phyloP scores from a whole-genome alignment of 2,113 vertebrate genomes.

The Passer domesticus region DNA sequence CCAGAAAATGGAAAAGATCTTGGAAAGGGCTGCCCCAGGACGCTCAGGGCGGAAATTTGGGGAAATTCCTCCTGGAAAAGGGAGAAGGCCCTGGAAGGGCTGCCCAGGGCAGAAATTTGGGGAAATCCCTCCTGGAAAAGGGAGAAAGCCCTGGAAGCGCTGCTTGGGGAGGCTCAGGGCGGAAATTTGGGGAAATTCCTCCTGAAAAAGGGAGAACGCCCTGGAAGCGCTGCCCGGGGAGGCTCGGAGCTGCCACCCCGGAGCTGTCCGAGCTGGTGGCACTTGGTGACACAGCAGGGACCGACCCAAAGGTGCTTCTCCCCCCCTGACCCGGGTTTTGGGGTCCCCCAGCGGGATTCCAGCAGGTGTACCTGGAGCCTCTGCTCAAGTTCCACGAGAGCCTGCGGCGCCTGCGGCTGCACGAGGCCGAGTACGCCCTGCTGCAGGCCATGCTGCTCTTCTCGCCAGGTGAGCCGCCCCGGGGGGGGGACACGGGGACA shows the following conservation, averaged over 20 bases:
- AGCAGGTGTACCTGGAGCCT: constrained; percentile 78
- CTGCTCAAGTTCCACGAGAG: constrained; percentile 80
- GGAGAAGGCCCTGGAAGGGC: no score
- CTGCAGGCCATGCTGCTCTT: constrained; percentile 78
- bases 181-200: no score
- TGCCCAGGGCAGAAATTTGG: no score
- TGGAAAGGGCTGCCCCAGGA: background rate
- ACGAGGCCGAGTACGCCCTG: constrained; percentile 78
- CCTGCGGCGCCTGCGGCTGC: constrained; percentile 72
- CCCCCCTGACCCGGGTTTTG: fast-evolving
- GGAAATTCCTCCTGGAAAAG: no score
- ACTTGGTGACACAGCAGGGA: background rate
- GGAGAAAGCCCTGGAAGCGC: no score
- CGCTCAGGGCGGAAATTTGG: background rate
- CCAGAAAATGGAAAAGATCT: no score
- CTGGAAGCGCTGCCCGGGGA: background rate
- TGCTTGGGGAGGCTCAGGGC: background rate
- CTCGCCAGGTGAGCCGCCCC: constrained; percentile 67
- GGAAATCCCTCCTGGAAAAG: no score
- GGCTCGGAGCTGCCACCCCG: background rate
- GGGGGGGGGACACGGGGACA: fast-evolving
- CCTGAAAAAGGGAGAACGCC: fast-evolving
- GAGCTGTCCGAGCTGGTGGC: background rate
- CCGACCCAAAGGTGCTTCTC: fast-evolving
- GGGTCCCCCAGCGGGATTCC: constrained; percentile 75